Percentiles rank a stretch among this genome's conserved stretches.
phyloP scores from a whole-genome alignment of 2,113 vertebrate species.

The Ictalurus furcatus region DNA sequence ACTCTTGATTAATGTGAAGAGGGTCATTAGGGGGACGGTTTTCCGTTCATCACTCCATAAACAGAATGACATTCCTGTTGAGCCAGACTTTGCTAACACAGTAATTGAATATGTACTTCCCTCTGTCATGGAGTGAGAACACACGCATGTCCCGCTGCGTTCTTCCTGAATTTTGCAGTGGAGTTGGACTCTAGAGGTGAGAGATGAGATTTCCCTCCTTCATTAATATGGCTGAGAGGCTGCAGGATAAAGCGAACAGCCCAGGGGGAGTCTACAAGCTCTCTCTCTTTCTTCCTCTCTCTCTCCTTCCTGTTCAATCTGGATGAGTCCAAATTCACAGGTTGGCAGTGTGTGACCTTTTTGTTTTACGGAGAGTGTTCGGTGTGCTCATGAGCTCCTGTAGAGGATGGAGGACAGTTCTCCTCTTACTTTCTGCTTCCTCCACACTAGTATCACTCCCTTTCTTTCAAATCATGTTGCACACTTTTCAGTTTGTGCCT shows the following conservation, averaged over 20 bases:
- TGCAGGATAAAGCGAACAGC: constrained; percentile 13
- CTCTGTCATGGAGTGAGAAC: too few species aligned
- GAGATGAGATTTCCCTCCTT: constrained; percentile 13
- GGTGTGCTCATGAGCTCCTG: neutral
- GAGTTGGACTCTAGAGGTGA: constrained; percentile 5
- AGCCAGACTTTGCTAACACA: neutral
- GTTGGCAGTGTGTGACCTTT: constrained; percentile 14
- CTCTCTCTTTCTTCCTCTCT: neutral
- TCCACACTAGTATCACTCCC: neutral
- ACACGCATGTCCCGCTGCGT: neutral
- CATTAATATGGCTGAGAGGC: constrained; percentile 30
- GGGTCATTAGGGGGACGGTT: neutral
- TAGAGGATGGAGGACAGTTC: neutral
- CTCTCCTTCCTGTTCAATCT: neutral
- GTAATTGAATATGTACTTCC: neutral
- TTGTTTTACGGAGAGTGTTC: neutral
- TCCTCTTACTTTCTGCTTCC: neutral
- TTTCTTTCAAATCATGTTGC: neutral
- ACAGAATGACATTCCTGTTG: neutral
- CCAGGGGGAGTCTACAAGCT: constrained; percentile 1
- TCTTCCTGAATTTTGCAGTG: neutral
- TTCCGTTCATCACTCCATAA: neutral
- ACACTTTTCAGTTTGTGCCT: neutral
- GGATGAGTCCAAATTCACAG: neutral
- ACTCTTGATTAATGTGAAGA: constrained; percentile 4